Base-by-base conservation (phyloP, 2,113 vertebrate species). In the Catharus fuscescens region DNA sequence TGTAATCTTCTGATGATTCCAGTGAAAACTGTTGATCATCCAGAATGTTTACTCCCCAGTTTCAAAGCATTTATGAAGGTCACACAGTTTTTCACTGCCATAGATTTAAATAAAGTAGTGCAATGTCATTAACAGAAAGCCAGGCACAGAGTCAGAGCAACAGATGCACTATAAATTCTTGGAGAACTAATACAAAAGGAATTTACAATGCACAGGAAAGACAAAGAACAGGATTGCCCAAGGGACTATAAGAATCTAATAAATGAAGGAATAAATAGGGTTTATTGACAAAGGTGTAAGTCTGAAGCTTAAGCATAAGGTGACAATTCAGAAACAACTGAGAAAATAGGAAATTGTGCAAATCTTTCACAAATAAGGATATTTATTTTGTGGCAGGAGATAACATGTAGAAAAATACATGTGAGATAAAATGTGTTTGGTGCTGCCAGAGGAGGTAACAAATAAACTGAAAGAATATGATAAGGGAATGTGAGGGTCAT, bases 1-100 rank as follows among this genome's bases (percentile, higher is more conserved):
- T 36, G 59, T 12, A 60, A 65, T 59, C 21, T 91, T 91, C 48
- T 91, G 81, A 87, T 48, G 19, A 86, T 66, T 59, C 65, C 28
- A 45, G 12, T 38, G 72, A 95, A 88, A 91, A 56, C 56, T 67
- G 26, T 48, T 85, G 76, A 82, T 88, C 36, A 79, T 26, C 52
- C 36, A 81, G 36, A 81, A 91, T n/a, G 40, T 60, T 76, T 60
- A 59, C 18, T 86, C 29, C 57, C 76, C 57, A 48, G 5, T 85
- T 85, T 85, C 85, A 87, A 85, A 79, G 70, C 65, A 67, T 32
- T 12, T 76, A 70, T 90, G 92, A 91, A 95, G 84, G 78, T 94
- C 81, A 72, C 34, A 14, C 12, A 34, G 29, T 71, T 82, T 40
- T 71, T 82, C 73, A 67, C 36, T 95, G n/a, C 17, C 44, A 60